phyloP scores from a whole-genome alignment of 2,797 vertebrate genomes.

The Paratrypauchen microcephalus region DNA sequence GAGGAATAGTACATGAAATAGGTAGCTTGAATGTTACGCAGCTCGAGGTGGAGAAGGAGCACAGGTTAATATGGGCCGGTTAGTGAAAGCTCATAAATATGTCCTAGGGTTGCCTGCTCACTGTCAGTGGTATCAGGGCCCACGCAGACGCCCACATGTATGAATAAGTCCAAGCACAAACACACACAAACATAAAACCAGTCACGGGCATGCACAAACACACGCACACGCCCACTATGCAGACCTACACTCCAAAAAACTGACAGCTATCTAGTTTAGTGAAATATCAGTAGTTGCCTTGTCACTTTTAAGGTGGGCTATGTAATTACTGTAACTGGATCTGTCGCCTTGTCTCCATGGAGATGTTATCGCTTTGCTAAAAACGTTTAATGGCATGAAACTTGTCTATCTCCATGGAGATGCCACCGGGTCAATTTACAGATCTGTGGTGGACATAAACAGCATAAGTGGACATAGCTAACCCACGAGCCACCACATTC shows the following conservation, averaged over 20 bases:
- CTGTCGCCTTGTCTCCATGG: not conserved
- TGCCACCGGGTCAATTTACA: no score
- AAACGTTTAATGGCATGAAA: no score
- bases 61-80: slow-evolving; percentile 69
- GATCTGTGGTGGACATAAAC: no score
- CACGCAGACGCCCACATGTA: slow-evolving; percentile 59
- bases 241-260: slow-evolving; percentile 22
- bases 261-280: not conserved
- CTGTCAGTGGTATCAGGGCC: slow-evolving; percentile 65
- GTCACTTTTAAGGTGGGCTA: not conserved
- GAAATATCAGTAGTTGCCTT: not conserved
- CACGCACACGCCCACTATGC: slow-evolving; percentile 48
- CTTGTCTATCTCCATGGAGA: no score
- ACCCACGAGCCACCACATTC: no score
- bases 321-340: not conserved
- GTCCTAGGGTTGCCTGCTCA: slow-evolving; percentile 64
- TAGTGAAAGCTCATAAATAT: slow-evolving; percentile 66
- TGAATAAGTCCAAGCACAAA: slow-evolving; percentile 41
- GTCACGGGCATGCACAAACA: slow-evolving; percentile 18
- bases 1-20: slow-evolving; percentile 31
- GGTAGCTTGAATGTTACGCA: slow-evolving; percentile 41
- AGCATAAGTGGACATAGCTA: no score
- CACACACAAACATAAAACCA: slow-evolving; percentile 21
- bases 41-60: slow-evolving; percentile 54
- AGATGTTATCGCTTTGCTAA: not conserved